These are phyloP conservation scores for Cacatua alba DNA, from an alignment of 2,113 vertebrate species.

Conservation along the genomic window DNA sequence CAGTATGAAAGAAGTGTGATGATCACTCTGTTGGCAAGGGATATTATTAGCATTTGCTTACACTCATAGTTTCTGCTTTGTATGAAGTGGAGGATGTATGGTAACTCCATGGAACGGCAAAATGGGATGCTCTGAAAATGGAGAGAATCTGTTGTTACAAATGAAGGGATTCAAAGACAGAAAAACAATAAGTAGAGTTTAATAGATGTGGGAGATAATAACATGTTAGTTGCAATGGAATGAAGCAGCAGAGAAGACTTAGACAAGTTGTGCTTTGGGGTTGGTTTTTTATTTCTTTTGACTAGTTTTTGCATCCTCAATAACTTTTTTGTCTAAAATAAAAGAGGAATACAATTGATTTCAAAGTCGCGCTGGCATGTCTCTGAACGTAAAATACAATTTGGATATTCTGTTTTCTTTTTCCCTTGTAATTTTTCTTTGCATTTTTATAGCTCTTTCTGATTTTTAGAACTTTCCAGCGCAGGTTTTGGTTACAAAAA, in stretches of 20 bases:
- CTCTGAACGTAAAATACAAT: not conserved
- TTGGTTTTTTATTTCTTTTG: not conserved
- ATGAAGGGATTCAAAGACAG: not conserved
- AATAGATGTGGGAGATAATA: not conserved
- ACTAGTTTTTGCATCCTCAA: not conserved
- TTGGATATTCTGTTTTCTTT: not conserved
- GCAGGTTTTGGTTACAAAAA: not conserved
- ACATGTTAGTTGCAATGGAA: not conserved
- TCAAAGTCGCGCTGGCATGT: not conserved
- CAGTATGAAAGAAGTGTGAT: not conserved
- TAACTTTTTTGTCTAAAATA: not conserved
- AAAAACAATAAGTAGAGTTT: not conserved
- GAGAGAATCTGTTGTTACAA: not conserved
- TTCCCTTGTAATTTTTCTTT: not conserved
- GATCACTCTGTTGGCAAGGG: not conserved
- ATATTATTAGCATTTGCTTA: conserved; percentile 48
- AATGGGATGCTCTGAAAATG: not conserved
- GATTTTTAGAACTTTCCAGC: not conserved
- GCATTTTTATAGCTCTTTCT: not conserved
- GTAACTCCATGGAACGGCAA: not conserved
- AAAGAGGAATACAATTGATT: not conserved
- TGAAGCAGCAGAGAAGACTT: not conserved
- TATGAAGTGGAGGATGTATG: not conserved
- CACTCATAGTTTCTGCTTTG: not conserved
- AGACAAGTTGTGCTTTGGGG: not conserved